Conservation (phyloP, 2,113 vertebrate genomes). For the Stigmatopora argus region DNA sequence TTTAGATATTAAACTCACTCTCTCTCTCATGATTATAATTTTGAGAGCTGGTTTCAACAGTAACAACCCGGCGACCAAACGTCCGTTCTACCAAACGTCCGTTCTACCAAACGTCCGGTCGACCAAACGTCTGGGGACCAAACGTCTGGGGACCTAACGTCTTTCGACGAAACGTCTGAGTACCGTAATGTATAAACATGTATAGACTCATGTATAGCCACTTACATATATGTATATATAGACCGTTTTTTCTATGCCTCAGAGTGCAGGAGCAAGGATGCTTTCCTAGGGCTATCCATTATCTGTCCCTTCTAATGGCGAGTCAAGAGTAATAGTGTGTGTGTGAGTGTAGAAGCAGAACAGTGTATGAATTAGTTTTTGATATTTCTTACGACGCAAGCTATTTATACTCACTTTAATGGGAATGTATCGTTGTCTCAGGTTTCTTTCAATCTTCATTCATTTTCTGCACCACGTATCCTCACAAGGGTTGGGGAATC, state of each 20-base stretch:
- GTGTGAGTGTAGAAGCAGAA: background rate
- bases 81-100: no score
- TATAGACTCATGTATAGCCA: background rate
- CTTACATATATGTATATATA: background rate
- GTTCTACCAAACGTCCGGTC: no score
- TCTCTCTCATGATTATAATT: no score
- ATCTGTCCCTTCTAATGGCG: background rate
- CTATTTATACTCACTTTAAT: background rate
- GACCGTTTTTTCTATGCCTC: background rate
- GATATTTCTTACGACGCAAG: background rate
- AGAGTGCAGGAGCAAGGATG: background rate
- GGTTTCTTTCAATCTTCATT: background rate
- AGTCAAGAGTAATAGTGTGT: background rate
- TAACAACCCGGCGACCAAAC: no score
- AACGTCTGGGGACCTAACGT: no score
- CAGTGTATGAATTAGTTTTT: constrained; percentile 2
- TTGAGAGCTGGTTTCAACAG: no score
- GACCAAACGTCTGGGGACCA: no score
- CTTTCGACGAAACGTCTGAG: no score
- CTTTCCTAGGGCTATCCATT: background rate
- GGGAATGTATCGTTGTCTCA: constrained; percentile 1
- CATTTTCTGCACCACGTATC: no score
- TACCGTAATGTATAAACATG: background rate
- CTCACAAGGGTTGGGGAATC: no score
- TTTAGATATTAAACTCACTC: no score